A percentile compares a stretch with the other conserved stretches of the same genome.
phyloP scores from a whole-genome alignment of 2,113 vertebrate genomes.

The Psilopsiagon aurifrons region DNA sequence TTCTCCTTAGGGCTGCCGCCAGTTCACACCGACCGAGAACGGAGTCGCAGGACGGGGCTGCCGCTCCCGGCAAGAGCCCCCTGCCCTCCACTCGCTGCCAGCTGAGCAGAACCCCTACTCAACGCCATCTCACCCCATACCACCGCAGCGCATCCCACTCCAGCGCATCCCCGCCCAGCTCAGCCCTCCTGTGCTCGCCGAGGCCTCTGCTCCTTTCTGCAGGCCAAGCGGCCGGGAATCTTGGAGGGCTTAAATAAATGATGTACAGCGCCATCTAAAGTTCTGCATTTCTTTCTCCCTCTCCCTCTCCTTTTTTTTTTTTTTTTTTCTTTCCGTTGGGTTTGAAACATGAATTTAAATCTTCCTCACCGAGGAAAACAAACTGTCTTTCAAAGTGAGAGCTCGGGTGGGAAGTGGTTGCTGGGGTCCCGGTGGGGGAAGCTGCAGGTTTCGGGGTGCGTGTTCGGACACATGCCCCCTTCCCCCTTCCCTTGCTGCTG shows the following conservation, averaged over 20 bases:
- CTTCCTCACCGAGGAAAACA: constrained; percentile 25
- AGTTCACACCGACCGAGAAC: not conserved
- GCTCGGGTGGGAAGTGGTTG: not conserved
- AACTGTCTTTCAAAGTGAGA: not conserved
- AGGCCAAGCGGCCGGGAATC: not conserved
- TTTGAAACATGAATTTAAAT: constrained; percentile 39
- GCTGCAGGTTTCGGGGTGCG: not conserved
- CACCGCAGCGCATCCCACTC: not conserved
- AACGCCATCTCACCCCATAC: not conserved
- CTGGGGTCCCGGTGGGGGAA: not conserved
- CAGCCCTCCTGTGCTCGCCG: not conserved
- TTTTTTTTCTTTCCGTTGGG: not conserved
- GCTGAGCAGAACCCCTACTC: not conserved
- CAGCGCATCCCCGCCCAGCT: not conserved
- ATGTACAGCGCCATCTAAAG: constrained; percentile 54
- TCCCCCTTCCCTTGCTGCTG: not conserved
- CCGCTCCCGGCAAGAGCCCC: not conserved
- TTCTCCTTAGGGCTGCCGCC: not conserved
- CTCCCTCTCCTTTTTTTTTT: not conserved
- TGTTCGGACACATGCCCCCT: not conserved
- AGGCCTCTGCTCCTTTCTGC: not conserved
- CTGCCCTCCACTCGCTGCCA: not conserved
- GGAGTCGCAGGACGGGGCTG: not conserved
- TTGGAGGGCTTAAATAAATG: constrained; percentile 50
- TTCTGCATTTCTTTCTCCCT: constrained; percentile 21